Evolutionary conservation across 1,140 invertebrate genomes (phyloP).

Genomic region (Cydia strobilella): DNA sequence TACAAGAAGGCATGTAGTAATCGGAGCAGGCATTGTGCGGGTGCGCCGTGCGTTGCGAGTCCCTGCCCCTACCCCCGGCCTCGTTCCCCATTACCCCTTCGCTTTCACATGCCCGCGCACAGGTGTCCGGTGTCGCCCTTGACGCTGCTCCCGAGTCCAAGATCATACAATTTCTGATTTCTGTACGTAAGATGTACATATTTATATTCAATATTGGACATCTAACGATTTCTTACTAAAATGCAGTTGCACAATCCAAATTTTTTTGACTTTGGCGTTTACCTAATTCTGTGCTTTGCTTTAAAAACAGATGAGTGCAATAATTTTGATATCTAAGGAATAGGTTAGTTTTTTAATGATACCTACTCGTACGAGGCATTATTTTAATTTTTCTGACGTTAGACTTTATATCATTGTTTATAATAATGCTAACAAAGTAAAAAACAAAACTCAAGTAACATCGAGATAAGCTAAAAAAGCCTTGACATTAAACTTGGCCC

Average conservation of each 20-base stretch:
- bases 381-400: constrained; percentile 35
- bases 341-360: background rate
- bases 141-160: constrained; percentile 67
- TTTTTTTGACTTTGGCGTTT: too few relatives aligned
- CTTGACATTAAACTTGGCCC: constrained; percentile 80
- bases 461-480: constrained; percentile 75
- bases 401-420: constrained; percentile 62
- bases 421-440: constrained; percentile 67
- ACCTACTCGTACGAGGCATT: background rate
- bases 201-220: background rate
- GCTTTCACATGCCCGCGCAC: constrained; percentile 76
- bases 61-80: constrained; percentile 35
- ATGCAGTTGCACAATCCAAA: too few relatives aligned
- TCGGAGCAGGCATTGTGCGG: constrained; percentile 74
- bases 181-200: too few relatives aligned
- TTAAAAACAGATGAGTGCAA: too few relatives aligned
- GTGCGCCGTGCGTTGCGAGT: constrained; percentile 70
- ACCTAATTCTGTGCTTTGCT: too few relatives aligned
- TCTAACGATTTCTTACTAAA: background rate
- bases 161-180: constrained; percentile 40
- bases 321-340: background rate
- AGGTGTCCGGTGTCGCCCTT: constrained; percentile 77
- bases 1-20: constrained; percentile 75
- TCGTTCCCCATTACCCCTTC: constrained; percentile 39
- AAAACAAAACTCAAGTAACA: constrained; percentile 76